Evolutionary conservation across 2,113 vertebrate species (phyloP).

Genomic region (Pseudonaja textilis): DNA sequence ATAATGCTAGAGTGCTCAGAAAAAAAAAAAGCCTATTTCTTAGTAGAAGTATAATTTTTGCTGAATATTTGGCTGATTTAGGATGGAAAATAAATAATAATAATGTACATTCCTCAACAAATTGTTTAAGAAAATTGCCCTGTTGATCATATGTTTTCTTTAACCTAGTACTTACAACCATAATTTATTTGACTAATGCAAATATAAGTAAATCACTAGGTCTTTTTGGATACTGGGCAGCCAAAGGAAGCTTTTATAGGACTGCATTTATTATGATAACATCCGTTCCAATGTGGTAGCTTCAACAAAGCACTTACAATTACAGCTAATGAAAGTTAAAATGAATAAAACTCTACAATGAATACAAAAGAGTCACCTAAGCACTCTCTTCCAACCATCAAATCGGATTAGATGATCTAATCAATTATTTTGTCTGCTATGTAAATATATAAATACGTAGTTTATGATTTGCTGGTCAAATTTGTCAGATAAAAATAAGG

Average conservation of each 20-base stretch:
- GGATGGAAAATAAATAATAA: not conserved
- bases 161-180: not conserved
- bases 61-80: not conserved
- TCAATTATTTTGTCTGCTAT: constrained; percentile 3
- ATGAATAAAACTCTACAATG: constrained; percentile 4
- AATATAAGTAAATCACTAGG: constrained; percentile 12
- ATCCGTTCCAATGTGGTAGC: not conserved
- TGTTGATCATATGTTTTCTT: not conserved
- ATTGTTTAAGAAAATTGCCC: not conserved
- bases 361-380: not conserved
- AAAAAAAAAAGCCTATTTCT: not conserved
- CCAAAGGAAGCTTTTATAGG: constrained; percentile 21
- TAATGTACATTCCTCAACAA: not conserved
- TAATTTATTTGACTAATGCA: not conserved
- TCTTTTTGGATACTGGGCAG: not conserved
- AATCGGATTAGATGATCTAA: constrained; percentile 7
- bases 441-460: not conserved
- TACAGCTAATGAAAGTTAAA: constrained; percentile 3
- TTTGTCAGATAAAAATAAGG: not conserved
- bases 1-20: not conserved
- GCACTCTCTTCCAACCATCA: not conserved
- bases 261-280: constrained; percentile 10
- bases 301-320: not conserved
- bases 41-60: not conserved
- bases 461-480: not conserved